A percentile compares a stretch with the other conserved stretches of the same genome.
Conservation (phyloP, 2,888 invertebrate species). For the Epinotia ramella region DNA sequence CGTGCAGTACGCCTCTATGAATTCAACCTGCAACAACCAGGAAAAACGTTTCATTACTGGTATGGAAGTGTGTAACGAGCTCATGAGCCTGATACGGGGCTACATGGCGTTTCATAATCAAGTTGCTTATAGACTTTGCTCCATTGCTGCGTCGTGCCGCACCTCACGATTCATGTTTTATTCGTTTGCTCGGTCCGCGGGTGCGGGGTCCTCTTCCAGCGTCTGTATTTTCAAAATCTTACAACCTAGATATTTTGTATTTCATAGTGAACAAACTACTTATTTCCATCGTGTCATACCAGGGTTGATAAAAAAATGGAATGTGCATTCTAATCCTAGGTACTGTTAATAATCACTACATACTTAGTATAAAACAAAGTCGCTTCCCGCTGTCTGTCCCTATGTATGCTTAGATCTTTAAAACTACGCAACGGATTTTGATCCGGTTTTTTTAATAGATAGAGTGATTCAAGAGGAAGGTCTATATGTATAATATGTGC, state of each 20-base stretch:
- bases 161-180: not conserved
- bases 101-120: not conserved
- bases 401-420: no score
- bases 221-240: not conserved
- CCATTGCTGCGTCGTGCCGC: not conserved
- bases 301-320: not conserved
- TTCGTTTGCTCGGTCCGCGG: no score
- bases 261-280: not conserved
- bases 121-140: not conserved
- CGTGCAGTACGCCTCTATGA: conserved; percentile 90
- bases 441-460: no score
- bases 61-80: not conserved
- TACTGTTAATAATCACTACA: not conserved
- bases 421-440: no score
- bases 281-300: not conserved
- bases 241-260: not conserved
- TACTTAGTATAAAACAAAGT: no score
- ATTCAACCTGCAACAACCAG: conserved; percentile 87
- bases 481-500: no score
- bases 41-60: conserved; percentile 21
- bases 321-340: not conserved
- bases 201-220: no score
- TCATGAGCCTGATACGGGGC: not conserved
- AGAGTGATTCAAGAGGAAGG: no score
- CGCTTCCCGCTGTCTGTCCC: no score